Evolutionary conservation across 2,113 vertebrate species (phyloP).

Genomic region (Thamnaconus septentrionalis): DNA sequence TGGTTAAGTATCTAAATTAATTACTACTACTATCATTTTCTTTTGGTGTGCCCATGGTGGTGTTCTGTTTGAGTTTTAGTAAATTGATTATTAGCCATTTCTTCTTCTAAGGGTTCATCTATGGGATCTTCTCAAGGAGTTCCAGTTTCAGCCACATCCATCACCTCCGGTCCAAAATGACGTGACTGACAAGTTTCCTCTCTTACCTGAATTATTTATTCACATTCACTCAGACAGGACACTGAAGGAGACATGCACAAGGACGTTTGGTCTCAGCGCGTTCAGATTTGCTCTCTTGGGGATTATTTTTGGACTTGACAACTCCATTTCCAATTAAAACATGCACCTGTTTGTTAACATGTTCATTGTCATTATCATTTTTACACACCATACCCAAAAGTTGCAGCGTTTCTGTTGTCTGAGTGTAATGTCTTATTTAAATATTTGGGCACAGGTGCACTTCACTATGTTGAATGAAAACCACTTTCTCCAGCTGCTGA

Average conservation of each 20-base stretch:
- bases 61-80: not conserved
- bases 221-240: conserved; percentile 15
- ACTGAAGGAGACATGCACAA: conserved; percentile 23
- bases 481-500: not conserved
- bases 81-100: not conserved
- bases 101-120: not conserved
- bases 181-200: conserved; percentile 28
- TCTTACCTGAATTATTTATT: conserved; percentile 58
- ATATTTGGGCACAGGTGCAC: not conserved
- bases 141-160: conserved; percentile 15
- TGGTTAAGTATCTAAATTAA: not conserved
- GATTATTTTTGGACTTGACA: no score
- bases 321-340: not conserved
- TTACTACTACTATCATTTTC: not conserved
- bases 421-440: conserved; percentile 1
- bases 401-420: conserved; percentile 14
- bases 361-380: not conserved
- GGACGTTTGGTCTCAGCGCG: conserved; percentile 7
- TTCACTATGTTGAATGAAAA: not conserved
- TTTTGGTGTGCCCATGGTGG: not conserved
- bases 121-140: conserved; percentile 2
- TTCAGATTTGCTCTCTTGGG: not conserved
- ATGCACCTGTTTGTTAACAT: not conserved
- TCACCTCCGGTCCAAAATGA: conserved; percentile 20
- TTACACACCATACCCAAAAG: not conserved